Evolutionary conservation across 2,113 vertebrate species (phyloP).

Genomic region (Mormyrus lacerda): DNA sequence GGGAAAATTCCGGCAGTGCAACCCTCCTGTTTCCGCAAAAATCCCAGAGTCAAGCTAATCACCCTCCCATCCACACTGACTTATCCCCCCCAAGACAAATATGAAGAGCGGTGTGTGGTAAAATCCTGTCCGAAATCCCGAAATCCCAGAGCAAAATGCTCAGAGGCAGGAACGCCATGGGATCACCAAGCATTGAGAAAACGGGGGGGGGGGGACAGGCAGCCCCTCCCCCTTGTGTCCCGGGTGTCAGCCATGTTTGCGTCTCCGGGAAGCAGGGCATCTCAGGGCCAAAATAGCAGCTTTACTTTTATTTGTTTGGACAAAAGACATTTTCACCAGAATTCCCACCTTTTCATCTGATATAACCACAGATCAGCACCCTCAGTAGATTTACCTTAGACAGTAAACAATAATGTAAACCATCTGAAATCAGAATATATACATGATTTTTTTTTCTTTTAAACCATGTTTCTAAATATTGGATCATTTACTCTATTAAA

Average conservation of each 20-base stretch:
- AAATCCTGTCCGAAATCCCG: slow-evolving; percentile 46
- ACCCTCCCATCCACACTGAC: slow-evolving; percentile 39
- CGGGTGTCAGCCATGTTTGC: background rate
- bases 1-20: slow-evolving; percentile 25
- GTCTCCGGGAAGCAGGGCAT: background rate
- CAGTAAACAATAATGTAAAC: background rate
- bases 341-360: background rate
- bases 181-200: too few species aligned
- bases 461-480: background rate
- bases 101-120: slow-evolving; percentile 55
- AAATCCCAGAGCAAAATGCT: too few species aligned
- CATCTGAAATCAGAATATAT: background rate
- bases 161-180: too few species aligned
- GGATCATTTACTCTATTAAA: background rate
- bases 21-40: slow-evolving; percentile 30
- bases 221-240: background rate
- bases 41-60: slow-evolving; percentile 42
- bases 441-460: background rate
- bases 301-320: background rate
- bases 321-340: background rate
- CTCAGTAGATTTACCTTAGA: background rate
- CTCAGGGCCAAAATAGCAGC: background rate
- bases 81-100: slow-evolving; percentile 57
- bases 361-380: background rate
- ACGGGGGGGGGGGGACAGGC: too few species aligned